A percentile compares a stretch with the other conserved stretches of the same genome.
Evolutionary conservation across 2,797 vertebrate species (phyloP).

Genomic region (Pipistrellus nathusii): DNA sequence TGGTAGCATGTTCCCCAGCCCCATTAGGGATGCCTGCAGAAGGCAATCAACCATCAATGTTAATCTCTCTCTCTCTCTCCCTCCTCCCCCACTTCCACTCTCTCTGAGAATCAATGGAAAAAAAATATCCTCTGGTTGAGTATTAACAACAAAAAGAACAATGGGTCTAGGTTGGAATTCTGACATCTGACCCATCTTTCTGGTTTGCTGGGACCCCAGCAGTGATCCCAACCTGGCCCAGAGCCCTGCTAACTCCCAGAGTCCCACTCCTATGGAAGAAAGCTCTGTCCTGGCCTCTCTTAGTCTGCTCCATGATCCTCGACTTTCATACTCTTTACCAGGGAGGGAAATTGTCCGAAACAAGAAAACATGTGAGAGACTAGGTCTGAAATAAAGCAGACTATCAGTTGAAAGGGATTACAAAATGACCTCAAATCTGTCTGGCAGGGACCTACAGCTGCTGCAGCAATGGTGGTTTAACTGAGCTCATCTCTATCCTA

Average conservation of each 20-base stretch:
- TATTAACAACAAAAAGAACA: background rate
- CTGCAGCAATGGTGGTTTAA: background rate
- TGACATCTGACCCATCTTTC: background rate
- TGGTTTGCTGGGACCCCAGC: background rate
- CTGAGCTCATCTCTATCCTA: background rate
- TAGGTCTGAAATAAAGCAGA: conserved; percentile 2
- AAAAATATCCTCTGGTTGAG: too few relatives aligned
- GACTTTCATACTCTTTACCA: background rate
- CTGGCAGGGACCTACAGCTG: background rate
- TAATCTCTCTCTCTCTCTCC: too few relatives aligned
- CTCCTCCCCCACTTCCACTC: too few relatives aligned
- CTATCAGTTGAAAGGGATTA: background rate
- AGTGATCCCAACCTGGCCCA: background rate
- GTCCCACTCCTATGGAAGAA: background rate
- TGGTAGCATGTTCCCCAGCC: too few relatives aligned
- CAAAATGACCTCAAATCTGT: background rate
- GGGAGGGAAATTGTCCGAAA: background rate
- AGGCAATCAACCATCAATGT: too few relatives aligned
- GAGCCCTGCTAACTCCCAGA: background rate
- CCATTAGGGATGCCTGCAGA: too few relatives aligned
- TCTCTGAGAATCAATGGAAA: too few relatives aligned
- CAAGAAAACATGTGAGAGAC: background rate
- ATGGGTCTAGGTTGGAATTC: background rate
- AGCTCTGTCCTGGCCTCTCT: background rate
- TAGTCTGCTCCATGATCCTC: background rate